A percentile compares a stretch with the other conserved stretches of the same genome.
These are phyloP conservation scores for Pseudoips prasinana DNA, from an alignment of 2,888 invertebrate genomes.

Conservation along the genomic window DNA sequence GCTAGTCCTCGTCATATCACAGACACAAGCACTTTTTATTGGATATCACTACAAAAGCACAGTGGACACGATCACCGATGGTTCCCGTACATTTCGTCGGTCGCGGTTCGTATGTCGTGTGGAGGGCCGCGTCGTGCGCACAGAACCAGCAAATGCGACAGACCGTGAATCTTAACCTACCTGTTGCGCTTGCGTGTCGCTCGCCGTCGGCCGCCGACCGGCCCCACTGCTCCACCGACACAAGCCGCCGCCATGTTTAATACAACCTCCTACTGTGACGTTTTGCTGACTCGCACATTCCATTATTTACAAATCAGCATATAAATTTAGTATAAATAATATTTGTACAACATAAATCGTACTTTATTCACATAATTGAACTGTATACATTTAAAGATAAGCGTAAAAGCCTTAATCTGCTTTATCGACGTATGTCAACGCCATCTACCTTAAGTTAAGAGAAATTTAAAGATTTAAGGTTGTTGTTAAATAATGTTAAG, in stretches of 20 bases:
- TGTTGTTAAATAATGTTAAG: too few species aligned
- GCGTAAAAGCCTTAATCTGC: constrained; percentile 57
- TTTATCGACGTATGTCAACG: constrained; percentile 39
- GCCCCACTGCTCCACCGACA: constrained; percentile 65
- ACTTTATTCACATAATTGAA: neutral
- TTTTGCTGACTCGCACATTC: neutral
- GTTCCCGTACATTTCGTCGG: constrained; percentile 66
- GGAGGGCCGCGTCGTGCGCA: constrained; percentile 68
- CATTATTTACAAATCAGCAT: neutral
- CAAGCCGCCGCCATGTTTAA: constrained; percentile 52
- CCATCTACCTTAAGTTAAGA: constrained; percentile 45
- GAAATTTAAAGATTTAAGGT: neutral
- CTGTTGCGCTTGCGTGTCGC: constrained; percentile 79
- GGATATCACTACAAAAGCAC: constrained; percentile 60
- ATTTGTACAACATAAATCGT: too few species aligned
- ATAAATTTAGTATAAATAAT: too few species aligned
- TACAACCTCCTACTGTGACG: constrained; percentile 39
- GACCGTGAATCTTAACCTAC: constrained; percentile 80
- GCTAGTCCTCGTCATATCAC: constrained; percentile 62
- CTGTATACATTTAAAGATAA: constrained; percentile 9
- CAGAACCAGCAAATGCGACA: constrained; percentile 74
- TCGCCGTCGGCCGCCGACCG: constrained; percentile 46
- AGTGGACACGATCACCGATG: constrained; percentile 70
- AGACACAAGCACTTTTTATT: constrained; percentile 50
- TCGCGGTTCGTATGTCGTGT: constrained; percentile 45